These are phyloP conservation scores for Parasteatoda lunata DNA, from an alignment of 2,888 invertebrate species.

Conservation along the genomic window DNA sequence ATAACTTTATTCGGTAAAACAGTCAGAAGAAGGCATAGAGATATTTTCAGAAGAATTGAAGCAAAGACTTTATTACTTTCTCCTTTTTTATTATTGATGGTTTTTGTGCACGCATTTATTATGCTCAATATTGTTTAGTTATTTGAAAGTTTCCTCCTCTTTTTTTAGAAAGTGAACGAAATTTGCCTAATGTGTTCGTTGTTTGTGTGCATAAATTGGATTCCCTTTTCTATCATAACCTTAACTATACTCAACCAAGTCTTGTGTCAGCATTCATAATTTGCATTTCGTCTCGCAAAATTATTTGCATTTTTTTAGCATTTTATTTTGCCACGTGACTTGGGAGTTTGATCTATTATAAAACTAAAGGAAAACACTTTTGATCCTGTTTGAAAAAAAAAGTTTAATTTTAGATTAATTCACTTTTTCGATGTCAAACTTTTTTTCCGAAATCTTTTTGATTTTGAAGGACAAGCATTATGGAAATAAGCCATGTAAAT, in stretches of 20 bases:
- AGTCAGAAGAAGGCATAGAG: conserved; percentile 48
- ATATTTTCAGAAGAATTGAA: conserved; percentile 58
- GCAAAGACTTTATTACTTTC: conserved; percentile 8
- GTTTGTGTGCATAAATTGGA: conserved; percentile 19
- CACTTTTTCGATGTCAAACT: too few relatives aligned
- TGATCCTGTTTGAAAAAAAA: not conserved
- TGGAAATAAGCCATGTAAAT: too few relatives aligned
- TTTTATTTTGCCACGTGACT: too few relatives aligned
- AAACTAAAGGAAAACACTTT: not conserved
- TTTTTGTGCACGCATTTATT: conserved; percentile 67
- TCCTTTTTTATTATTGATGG: conserved; percentile 65
- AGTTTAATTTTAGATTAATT: not conserved
- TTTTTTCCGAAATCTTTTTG: too few relatives aligned
- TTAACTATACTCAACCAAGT: too few relatives aligned
- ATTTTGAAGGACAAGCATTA: too few relatives aligned
- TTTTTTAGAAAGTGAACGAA: conserved; percentile 35
- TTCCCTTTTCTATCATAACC: too few relatives aligned
- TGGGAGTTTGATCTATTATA: not conserved
- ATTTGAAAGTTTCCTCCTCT: conserved; percentile 59
- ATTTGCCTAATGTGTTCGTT: conserved; percentile 68
- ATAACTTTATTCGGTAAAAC: conserved; percentile 64
- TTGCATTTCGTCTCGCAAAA: too few relatives aligned
- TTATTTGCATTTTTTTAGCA: too few relatives aligned
- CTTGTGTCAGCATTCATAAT: too few relatives aligned
- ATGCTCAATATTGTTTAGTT: conserved; percentile 68